These are phyloP conservation scores for Molanna angustata DNA, from an alignment of 2,888 invertebrate genomes.

Conservation along the genomic window DNA sequence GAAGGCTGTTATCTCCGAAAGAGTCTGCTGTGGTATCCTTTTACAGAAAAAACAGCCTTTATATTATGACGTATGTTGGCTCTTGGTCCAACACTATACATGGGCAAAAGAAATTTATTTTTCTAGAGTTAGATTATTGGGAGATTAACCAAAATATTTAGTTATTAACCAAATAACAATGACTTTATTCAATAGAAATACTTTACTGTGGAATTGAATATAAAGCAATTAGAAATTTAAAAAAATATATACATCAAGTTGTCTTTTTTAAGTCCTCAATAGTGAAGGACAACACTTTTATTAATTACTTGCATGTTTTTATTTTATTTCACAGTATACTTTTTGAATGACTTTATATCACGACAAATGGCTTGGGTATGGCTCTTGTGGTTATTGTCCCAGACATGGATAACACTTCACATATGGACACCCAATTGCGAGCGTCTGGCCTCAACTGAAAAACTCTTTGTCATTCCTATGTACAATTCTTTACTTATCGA, in stretches of 20 bases:
- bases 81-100: no score
- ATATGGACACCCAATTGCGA: conserved; percentile 99
- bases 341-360: conserved; percentile 78
- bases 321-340: conserved; percentile 55
- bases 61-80: no score
- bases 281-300: no score
- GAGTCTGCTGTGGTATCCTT: no score
- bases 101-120: no score
- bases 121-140: no score
- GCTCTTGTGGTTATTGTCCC: conserved; percentile 89
- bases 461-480: conserved; percentile 92
- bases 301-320: conserved; percentile 1
- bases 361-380: conserved; percentile 92
- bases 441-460: conserved; percentile 94
- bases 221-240: not conserved
- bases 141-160: no score
- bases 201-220: not conserved
- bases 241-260: no score
- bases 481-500: conserved; percentile 90
- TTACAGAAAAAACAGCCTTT: no score
- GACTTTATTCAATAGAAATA: not conserved
- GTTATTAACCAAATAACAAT: no score
- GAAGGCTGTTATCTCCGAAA: no score
- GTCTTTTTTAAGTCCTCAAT: no score
- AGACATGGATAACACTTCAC: conserved; percentile 95